A percentile compares a stretch with the other conserved stretches of the same genome.
Evolutionary conservation across 1,140 invertebrate genomes (phyloP).

Genomic region (Eueides isabella): DNA sequence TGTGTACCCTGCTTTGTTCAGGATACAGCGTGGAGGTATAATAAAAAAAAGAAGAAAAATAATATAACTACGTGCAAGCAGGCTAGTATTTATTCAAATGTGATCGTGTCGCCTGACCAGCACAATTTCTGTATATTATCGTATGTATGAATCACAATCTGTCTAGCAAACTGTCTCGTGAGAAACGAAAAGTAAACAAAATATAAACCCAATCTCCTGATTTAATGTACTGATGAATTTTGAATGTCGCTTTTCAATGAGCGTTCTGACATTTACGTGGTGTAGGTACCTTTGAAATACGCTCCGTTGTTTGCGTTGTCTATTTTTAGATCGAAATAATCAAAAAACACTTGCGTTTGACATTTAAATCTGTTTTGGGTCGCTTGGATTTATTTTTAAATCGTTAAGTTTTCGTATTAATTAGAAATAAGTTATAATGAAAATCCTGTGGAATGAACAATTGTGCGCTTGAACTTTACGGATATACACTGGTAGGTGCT

Average conservation of each 20-base stretch:
- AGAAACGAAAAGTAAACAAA: constrained; percentile 5
- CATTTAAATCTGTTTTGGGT: constrained; percentile 12
- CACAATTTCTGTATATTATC: not conserved
- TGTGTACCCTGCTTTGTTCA: no score
- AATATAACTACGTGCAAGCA: no score
- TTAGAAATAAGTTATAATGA: no score
- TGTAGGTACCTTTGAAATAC: not conserved
- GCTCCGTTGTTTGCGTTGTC: constrained; percentile 5
- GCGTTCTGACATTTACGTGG: constrained; percentile 17
- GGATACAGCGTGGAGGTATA: no score
- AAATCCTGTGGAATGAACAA: no score
- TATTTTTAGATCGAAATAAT: constrained; percentile 15
- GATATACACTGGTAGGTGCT: no score
- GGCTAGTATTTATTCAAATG: not conserved
- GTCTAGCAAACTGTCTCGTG: constrained; percentile 14
- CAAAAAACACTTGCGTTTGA: constrained; percentile 13
- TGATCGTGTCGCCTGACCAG: not conserved
- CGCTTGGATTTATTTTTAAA: not conserved
- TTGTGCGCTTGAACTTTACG: no score
- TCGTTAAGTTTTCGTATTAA: no score
- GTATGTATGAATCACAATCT: not conserved
- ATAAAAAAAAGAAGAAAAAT: no score
- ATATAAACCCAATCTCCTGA: not conserved
- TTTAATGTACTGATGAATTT: constrained; percentile 14
- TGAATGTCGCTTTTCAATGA: constrained; percentile 17